Base-by-base conservation (phyloP, 2,113 vertebrate species). In the Danionella cerebrum region DNA sequence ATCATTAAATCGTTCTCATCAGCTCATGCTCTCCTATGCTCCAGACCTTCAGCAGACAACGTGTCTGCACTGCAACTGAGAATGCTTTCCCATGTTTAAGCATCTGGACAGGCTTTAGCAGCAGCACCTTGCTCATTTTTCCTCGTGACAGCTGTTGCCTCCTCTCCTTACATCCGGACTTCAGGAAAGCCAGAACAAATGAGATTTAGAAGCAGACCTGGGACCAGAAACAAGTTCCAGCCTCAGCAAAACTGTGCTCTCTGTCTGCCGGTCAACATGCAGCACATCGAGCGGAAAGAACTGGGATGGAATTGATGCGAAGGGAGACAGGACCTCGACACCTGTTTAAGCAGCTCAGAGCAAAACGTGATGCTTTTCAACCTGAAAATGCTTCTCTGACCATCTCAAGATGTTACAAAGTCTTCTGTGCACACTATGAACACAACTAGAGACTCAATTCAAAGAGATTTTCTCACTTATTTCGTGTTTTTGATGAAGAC, bases 131-230 rank as follows among this genome's bases (percentile, higher is more conserved):
- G 16, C 41, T 45, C 16, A n/a, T 33, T 24, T 27, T 33, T 24
- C 19, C 2, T 16, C n/a, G n/a, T 36, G 44, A 50, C 55, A 60
- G 55, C 44, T 69, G 66, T 33, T 29, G 36, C 39, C 36, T 54
- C 27, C 29, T 60, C 31, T 39, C 25, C 45, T 27, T 48, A 58
- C 29, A 33, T 25, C n/a, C 25, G 44, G 19, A 59, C 59, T 70
- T 47, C 38, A 59, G 10, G 42, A 62, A 69, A 64, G 44, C 55
- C 77, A 72, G 54, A 70, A 73, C 79, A 78, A 83, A 82, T 75
- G 73, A 42, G 63, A 36, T 67, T 73, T 39, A 67, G 19, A 60
- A 21, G 39, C 78, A 76, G 78, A 83, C 76, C 65, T 33, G n/a
- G 44, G 53, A 53, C 18, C 74, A 79, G 74, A 67, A 79, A 84